A percentile compares a stretch with the other conserved stretches of the same genome.
phyloP scores from a whole-genome alignment of 1,140 invertebrate species.

The Drosophila repletoides region DNA sequence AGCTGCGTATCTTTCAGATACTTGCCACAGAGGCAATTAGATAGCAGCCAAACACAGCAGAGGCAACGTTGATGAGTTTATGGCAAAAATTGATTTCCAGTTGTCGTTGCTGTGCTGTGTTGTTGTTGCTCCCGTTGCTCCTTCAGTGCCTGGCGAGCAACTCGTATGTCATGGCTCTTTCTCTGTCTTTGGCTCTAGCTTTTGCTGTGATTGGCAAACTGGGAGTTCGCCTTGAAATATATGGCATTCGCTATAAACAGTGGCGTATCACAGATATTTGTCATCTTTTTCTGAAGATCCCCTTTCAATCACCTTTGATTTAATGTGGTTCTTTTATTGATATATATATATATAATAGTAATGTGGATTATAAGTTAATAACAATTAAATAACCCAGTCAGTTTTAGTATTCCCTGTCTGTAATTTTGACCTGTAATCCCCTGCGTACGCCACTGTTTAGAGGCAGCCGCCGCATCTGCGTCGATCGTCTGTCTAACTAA shows the following conservation, averaged over 20 bases:
- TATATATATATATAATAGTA: too few relatives aligned
- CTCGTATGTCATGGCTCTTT: slow-evolving; percentile 21
- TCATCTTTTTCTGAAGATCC: too few relatives aligned
- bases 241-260: slow-evolving; percentile 60
- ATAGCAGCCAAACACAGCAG: slow-evolving; percentile 50
- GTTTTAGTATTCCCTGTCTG: too few relatives aligned
- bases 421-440: too few relatives aligned
- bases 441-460: too few relatives aligned
- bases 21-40: slow-evolving; percentile 70
- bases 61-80: slow-evolving; percentile 70
- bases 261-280: too few relatives aligned
- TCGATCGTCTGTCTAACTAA: background rate
- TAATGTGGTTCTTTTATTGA: too few relatives aligned
- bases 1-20: slow-evolving; percentile 56
- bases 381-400: too few relatives aligned
- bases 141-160: slow-evolving; percentile 14
- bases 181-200: too few relatives aligned
- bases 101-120: slow-evolving; percentile 48
- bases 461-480: slow-evolving; percentile 34
- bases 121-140: slow-evolving; percentile 28
- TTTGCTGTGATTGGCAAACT: slow-evolving; percentile 46
- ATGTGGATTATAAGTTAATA: too few relatives aligned
- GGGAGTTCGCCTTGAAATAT: slow-evolving; percentile 54
- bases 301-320: too few relatives aligned
- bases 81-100: slow-evolving; percentile 79